Evolutionary conservation across 2,113 vertebrate genomes (phyloP).

Genomic region (Strix uralensis): DNA sequence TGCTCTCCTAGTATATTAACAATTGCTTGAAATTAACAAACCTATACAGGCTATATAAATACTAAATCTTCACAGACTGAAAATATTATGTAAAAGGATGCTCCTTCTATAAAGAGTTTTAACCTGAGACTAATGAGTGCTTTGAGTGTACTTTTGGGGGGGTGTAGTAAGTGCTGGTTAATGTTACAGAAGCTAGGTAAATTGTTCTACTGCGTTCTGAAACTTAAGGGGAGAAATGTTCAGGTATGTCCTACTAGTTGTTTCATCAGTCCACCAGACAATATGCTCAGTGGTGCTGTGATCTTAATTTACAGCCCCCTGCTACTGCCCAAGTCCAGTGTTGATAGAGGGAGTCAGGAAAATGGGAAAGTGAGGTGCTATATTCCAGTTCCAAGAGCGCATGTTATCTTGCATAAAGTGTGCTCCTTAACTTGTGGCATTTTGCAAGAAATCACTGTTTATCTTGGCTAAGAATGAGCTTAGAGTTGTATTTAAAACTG

Average conservation of each 20-base stretch:
- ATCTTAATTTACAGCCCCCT: neutral
- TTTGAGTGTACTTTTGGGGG: neutral
- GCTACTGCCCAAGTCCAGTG: accelerated
- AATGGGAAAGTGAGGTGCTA: neutral
- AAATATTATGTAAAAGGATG: neutral
- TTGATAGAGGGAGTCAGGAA: neutral
- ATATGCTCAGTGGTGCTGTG: neutral
- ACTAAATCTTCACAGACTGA: neutral
- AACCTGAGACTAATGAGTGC: neutral
- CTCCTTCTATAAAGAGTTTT: neutral
- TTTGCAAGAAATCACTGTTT: neutral
- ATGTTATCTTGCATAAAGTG: neutral
- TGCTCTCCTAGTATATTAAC: neutral
- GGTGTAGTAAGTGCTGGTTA: neutral
- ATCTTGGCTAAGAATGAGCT: neutral
- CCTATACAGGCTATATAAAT: neutral
- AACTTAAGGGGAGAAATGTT: neutral
- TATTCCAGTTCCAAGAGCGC: neutral
- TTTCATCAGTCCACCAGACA: neutral
- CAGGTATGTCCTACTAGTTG: neutral
- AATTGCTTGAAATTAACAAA: neutral
- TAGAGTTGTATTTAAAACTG: neutral
- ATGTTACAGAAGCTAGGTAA: neutral
- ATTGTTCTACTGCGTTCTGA: neutral
- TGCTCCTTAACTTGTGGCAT: neutral